A percentile compares a stretch with the other conserved stretches of the same genome.
Evolutionary conservation across 2,113 vertebrate genomes (phyloP).

Genomic region (Brachionichthys hirsutus): DNA sequence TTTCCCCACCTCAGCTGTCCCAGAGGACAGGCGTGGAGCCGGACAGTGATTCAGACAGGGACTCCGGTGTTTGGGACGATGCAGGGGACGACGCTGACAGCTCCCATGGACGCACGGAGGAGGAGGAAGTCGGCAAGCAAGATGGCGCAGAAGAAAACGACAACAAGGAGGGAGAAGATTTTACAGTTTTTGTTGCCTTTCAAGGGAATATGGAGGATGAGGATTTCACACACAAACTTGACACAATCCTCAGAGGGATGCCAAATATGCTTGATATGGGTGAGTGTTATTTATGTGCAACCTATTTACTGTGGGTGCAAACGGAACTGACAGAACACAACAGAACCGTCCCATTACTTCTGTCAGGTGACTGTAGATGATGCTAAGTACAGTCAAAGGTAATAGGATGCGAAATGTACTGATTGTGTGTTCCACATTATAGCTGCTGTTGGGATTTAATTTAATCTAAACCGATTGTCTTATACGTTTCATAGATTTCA

Average conservation of each 20-base stretch:
- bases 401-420: no score
- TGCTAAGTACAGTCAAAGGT: no score
- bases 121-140: constrained; percentile 24
- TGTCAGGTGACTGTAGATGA: no score
- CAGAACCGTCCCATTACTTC: no score
- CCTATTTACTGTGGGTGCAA: background rate
- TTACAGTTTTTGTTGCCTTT: constrained; percentile 91
- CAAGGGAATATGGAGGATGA: constrained; percentile 91
- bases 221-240: constrained; percentile 89
- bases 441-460: no score
- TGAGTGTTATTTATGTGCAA: constrained; percentile 62
- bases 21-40: constrained; percentile 75
- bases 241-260: constrained; percentile 84
- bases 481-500: no score
- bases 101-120: constrained; percentile 52
- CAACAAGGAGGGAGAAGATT: constrained; percentile 61
- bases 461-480: no score
- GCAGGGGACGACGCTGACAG: constrained; percentile 74
- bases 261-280: constrained; percentile 89
- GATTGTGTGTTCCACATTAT: no score
- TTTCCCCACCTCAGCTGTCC: constrained; percentile 62
- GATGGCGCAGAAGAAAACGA: constrained; percentile 30
- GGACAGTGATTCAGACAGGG: constrained; percentile 82
- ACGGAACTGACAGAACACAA: background rate
- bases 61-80: constrained; percentile 87